Conservation (phyloP, 2,888 invertebrate species). For the Lomographa bimaculata region DNA sequence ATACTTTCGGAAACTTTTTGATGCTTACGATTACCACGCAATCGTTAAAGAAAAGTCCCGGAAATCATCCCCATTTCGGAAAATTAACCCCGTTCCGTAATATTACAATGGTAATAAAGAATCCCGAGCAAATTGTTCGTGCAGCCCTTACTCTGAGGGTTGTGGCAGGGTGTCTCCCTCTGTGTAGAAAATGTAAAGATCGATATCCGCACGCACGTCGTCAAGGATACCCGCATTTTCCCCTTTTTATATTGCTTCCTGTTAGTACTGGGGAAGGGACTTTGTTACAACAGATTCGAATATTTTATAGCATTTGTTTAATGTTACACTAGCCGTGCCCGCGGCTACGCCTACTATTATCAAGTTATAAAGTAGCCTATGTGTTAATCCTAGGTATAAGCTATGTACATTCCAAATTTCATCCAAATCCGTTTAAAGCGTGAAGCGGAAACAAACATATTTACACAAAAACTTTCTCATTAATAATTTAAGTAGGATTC, state of each 20-base stretch:
- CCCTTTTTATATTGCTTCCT: conserved; percentile 25
- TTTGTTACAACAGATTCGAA: too few species aligned
- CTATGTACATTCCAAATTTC: too few species aligned
- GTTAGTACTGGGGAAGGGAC: conserved; percentile 9
- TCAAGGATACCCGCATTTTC: conserved; percentile 31
- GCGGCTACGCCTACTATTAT: too few species aligned
- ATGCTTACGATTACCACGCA: conserved; percentile 13
- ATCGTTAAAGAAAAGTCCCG: conserved; percentile 19
- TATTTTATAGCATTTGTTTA: too few species aligned
- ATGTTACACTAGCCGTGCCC: too few species aligned
- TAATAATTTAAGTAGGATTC: too few species aligned
- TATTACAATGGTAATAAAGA: conserved; percentile 17
- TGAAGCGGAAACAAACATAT: too few species aligned
- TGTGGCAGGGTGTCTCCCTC: conserved; percentile 28
- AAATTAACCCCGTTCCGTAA: conserved; percentile 16
- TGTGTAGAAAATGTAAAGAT: conserved; percentile 29
- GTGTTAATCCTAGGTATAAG: too few species aligned
- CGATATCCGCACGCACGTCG: conserved; percentile 33
- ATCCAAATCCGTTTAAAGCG: too few species aligned
- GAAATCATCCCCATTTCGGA: conserved; percentile 12
- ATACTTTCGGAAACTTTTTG: neutral
- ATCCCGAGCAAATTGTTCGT: conserved; percentile 8
- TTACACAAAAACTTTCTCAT: too few species aligned
- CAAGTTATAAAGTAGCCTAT: too few species aligned
- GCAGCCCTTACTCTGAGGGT: conserved; percentile 11